Base-by-base conservation (phyloP, 2,797 vertebrate species). In the Siniperca obscura region DNA sequence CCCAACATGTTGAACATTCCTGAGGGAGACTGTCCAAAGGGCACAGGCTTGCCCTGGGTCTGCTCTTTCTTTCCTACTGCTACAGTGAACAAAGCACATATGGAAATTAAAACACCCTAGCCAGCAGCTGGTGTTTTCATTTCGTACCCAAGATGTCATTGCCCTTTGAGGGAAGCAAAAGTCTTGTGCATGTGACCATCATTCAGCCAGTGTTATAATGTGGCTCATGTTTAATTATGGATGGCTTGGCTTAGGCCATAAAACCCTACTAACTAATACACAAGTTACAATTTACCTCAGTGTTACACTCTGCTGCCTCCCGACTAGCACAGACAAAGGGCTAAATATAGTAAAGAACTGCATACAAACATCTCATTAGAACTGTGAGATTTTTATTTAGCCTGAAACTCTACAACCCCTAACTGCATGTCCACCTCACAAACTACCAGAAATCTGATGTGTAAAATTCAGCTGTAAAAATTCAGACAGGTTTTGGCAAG, bases 71-170 rank as follows among this genome's bases (percentile, higher is more conserved):
- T 83, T 88, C 82, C 86, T 82, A 25, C 62, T 74, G 83, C 90
- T 88, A 78, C 87, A 81, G 64, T 56, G 77, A 79, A 73, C 78
- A 60, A 46, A 82, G 61, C 38, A 21, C 81, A 78, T 81, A 83
- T 82, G 87, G 90, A 92, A 88, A 91, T 89, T 59, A 91, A 92
- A 94, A 85, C 90, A 87, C 80, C 78, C 40, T 2, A 68, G 74
- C 74, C 84, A 61, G 76, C 90, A 94, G 92, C 90, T 93, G 94
- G 89, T 93, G 91, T 93, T 94, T 92, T 93, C 86, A 86, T 93
- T 90, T 93, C 70, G 48, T 79, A 84, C 88, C 84, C 81, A 76
- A 83, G 80, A 92, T 86, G 84, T 93, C 89, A 87, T 80, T 90
- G 87, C 77, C 90, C 84, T 92, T 89, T 86, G 80, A 91, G 84